A percentile compares a stretch with the other conserved stretches of the same genome.
These are phyloP conservation scores for Amorpha juglandis DNA, from an alignment of 2,888 invertebrate genomes.

Conservation along the genomic window DNA sequence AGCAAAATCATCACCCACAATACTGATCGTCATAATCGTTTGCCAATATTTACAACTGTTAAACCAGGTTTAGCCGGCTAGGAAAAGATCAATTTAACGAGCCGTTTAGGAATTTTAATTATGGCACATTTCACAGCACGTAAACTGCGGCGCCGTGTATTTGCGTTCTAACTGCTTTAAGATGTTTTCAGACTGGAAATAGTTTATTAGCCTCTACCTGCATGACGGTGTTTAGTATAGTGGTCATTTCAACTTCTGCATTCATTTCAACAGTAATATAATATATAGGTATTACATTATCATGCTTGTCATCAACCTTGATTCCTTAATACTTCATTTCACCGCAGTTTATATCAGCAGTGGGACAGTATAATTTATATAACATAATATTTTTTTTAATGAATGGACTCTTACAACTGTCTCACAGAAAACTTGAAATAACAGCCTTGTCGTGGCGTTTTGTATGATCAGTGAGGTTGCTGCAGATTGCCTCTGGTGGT, in stretches of 20 bases:
- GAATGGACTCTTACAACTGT: too few relatives aligned
- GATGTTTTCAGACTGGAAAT: slow-evolving; percentile 7
- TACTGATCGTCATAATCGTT: not conserved
- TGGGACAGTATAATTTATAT: too few relatives aligned
- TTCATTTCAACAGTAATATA: not conserved
- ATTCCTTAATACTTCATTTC: too few relatives aligned
- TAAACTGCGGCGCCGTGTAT: slow-evolving; percentile 7
- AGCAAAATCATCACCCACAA: too few relatives aligned
- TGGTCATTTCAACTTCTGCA: slow-evolving; percentile 1
- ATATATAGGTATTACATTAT: not conserved
- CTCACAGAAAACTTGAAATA: too few relatives aligned
- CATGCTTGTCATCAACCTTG: too few relatives aligned
- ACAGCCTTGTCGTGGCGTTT: too few relatives aligned
- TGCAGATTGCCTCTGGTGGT: too few relatives aligned
- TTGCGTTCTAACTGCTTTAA: slow-evolving; percentile 8
- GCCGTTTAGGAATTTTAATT: slow-evolving; percentile 22
- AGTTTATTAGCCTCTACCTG: slow-evolving; percentile 13
- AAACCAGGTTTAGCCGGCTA: slow-evolving; percentile 13
- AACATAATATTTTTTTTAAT: too few relatives aligned
- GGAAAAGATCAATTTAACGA: slow-evolving; percentile 21
- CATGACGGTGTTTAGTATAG: not conserved
- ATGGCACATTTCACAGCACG: slow-evolving; percentile 12
- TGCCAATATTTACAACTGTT: slow-evolving; percentile 13
- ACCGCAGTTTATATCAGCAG: too few relatives aligned
- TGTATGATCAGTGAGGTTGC: too few relatives aligned